A percentile compares a stretch with the other conserved stretches of the same genome.
phyloP scores from a whole-genome alignment of 2,797 vertebrate species.

The Acipenser transmontanus region DNA sequence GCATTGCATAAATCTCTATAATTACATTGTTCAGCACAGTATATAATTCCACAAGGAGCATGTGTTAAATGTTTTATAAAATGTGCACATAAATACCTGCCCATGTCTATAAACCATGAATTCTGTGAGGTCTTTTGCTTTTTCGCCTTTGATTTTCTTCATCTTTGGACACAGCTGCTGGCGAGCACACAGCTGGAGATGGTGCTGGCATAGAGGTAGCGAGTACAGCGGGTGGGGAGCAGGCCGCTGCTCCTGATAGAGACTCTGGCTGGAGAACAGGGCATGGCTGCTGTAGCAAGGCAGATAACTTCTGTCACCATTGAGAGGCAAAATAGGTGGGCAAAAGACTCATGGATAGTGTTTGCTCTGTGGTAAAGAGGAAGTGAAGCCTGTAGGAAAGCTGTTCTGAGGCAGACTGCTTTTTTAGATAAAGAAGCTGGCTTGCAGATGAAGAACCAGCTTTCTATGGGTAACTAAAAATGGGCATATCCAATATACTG shows the following conservation, averaged over 20 bases:
- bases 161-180: too few relatives aligned
- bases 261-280: too few relatives aligned
- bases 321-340: not conserved
- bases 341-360: not conserved
- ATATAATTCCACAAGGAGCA: too few relatives aligned
- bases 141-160: too few relatives aligned
- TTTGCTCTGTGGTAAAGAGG: not conserved
- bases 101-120: too few relatives aligned
- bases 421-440: slow-evolving; percentile 11
- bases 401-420: not conserved
- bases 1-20: too few relatives aligned
- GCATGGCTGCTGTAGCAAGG: not conserved
- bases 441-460: slow-evolving; percentile 16
- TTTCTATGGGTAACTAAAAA: slow-evolving; percentile 21
- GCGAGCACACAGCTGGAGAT: too few relatives aligned
- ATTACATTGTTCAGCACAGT: too few relatives aligned
- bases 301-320: too few relatives aligned
- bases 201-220: not conserved
- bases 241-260: not conserved
- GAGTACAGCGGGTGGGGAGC: not conserved
- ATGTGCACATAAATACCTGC: too few relatives aligned
- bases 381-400: not conserved
- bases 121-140: too few relatives aligned
- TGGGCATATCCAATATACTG: not conserved
- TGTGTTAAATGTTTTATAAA: too few relatives aligned